Base-by-base conservation (phyloP, 2,113 vertebrate genomes). In the Hylia prasina region DNA sequence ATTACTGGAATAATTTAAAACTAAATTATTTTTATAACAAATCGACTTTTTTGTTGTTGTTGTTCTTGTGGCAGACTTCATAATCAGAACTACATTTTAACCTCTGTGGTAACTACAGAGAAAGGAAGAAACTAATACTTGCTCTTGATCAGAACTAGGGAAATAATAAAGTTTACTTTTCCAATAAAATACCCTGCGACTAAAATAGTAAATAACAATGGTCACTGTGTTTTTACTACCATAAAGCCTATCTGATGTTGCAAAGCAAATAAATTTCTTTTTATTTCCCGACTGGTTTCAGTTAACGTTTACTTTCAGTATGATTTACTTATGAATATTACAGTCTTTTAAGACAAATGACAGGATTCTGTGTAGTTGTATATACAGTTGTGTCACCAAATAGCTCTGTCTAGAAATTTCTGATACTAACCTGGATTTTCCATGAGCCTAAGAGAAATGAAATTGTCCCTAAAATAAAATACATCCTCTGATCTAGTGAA, bases 1-100 rank as follows among this genome's bases (percentile, higher is more conserved):
- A 80, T 51, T 82, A 51, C n/a, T 82, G 58, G 63, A 93, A 93
- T 47, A 47, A 47, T 47, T 47, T 47, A 47, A 90, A 68, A 85
- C 39, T 71, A 78, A 89, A 94, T 89, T 90, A 78, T 92, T 93
- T 92, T 78, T 93, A 44, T 68, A 45, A 88, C 94, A 94, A 95
- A 95, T 42, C 70, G 63, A 10, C 44, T 94, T 80, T 76, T 91
- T 77, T n/a, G n/a, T n/a, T n/a, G n/a, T n/a, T n/a, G n/a, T 81
- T 92, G 61, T 42, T 75, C 56, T 58, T 37, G 58, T 47, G 56
- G 42, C 25, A 70, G 54, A 66, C 33, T 56, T 94, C 51, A 86
- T 21, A 76, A 72, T 89, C 66, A 76, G 15, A 89, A 83, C 42
- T 64, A 48, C 24, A 91, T 86, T 94, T 92, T 81, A 85, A 92